Evolutionary conservation across 2,888 invertebrate genomes (phyloP), one percentile per base, ranked within the genome.

Genomic region (Hyposoter dolosus): DNA sequence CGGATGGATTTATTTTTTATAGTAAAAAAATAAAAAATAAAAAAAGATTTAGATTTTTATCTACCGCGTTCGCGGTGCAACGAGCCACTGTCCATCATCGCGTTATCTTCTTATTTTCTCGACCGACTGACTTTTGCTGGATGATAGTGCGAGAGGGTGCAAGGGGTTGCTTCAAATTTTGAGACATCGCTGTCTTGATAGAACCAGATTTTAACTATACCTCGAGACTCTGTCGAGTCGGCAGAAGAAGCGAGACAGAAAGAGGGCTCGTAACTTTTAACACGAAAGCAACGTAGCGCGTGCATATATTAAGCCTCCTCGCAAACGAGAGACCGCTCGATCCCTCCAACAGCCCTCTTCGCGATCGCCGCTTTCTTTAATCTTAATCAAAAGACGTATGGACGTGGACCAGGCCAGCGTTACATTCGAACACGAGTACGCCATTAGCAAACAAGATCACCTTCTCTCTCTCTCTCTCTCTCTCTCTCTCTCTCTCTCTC

Each of bases 391-490:
- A 93, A 93, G 92, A 93, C 92, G 90, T 92, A 93, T 93, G 92
- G 92, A 91, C 92, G 90, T 91, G 90, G 89, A 90, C 79, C 75
- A 53, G 88, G 89, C 90, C 91, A 91, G 91, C 92, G 86, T 88
- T 91, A 93, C 92, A 93, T 92, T 91, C 90, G 92, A 92, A 93
- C 93, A 93, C 91, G 93, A 92, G 93, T 93, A 93, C 92, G 92
- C 93, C 93, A 93, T 93, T 93, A 93, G 93, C 93, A 91, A 93
- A 92, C 93, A 93, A 92, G 93, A 93, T 92, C 93, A 91, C 92
- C 92, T 92, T 90, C 91, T 90, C 90, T 90, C 88, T 82, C 28
- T 28, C 28, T 28, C 28, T 28, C 28, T 28, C n/a, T n/a, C n/a
- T n/a, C n/a, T n/a, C n/a, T 90, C 91, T 90, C 90, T 90, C 88